Evolutionary conservation across 2,888 invertebrate genomes (phyloP).

Genomic region (Portevinia maculata): DNA sequence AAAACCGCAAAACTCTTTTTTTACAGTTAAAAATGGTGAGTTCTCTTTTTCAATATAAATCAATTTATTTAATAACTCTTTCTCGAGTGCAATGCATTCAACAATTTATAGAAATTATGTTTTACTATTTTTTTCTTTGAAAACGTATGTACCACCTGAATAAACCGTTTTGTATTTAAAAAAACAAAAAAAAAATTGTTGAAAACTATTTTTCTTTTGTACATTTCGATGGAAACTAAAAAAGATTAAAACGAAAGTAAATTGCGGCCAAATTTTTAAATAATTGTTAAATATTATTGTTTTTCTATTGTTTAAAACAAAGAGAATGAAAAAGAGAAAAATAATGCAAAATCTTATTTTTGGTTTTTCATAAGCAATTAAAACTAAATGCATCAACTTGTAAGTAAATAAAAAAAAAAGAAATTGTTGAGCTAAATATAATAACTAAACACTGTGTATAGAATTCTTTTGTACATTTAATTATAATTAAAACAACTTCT

Average conservation of each 20-base stretch:
- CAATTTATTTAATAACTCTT: slow-evolving; percentile 35
- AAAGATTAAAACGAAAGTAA: slow-evolving; percentile 19
- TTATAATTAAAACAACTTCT: slow-evolving; percentile 42
- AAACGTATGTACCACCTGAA: slow-evolving; percentile 69
- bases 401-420: slow-evolving; percentile 18
- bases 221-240: slow-evolving; percentile 40
- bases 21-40: slow-evolving; percentile 33
- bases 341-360: slow-evolving; percentile 2
- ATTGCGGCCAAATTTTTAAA: slow-evolving; percentile 73
- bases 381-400: slow-evolving; percentile 25
- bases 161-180: slow-evolving; percentile 71
- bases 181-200: slow-evolving; percentile 9
- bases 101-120: slow-evolving; percentile 27
- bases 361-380: background rate
- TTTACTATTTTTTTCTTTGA: slow-evolving; percentile 21
- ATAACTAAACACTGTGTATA: slow-evolving; percentile 48
- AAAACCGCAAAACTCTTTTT: slow-evolving; percentile 43
- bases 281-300: slow-evolving; percentile 66
- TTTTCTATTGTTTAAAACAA: slow-evolving; percentile 58
- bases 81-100: slow-evolving; percentile 69
- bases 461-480: slow-evolving; percentile 71
- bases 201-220: slow-evolving; percentile 30
- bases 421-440: slow-evolving; percentile 42
- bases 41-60: slow-evolving; percentile 32
- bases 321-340: slow-evolving; percentile 42